These are phyloP conservation scores for Pyrgilauda ruficollis DNA, from an alignment of 2,113 vertebrate species.

Conservation along the genomic window DNA sequence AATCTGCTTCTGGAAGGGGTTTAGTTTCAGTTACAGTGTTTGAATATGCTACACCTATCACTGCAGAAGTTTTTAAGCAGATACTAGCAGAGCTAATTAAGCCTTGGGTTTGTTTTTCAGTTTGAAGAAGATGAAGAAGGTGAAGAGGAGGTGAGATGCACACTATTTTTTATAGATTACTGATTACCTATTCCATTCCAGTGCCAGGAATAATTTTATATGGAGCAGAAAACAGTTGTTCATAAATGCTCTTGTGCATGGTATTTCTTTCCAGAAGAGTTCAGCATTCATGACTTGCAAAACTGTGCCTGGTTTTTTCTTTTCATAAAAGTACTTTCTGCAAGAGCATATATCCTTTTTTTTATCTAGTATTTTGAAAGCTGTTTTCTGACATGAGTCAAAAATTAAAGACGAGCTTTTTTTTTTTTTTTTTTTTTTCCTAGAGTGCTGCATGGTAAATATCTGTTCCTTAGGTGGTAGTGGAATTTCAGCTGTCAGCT, in stretches of 20 bases:
- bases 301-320: background rate
- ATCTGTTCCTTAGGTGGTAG: background rate
- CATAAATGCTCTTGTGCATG: background rate
- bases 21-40: background rate
- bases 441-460: background rate
- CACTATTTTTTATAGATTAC: background rate
- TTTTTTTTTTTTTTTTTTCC: background rate
- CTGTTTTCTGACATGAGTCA: background rate
- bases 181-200: background rate
- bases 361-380: background rate
- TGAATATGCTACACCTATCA: background rate
- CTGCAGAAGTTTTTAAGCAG: background rate
- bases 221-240: background rate
- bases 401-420: background rate
- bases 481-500: background rate
- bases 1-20: background rate
- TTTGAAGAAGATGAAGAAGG: conserved; percentile 97
- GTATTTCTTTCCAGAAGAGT: background rate
- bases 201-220: background rate
- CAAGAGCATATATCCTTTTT: background rate
- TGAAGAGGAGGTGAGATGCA: conserved; percentile 90
- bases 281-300: background rate
- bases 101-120: conserved; percentile 71
- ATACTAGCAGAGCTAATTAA: conserved; percentile 14
- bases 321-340: background rate